Conservation (phyloP, 2,113 vertebrate genomes). For the Tragelaphus imberbis region DNA sequence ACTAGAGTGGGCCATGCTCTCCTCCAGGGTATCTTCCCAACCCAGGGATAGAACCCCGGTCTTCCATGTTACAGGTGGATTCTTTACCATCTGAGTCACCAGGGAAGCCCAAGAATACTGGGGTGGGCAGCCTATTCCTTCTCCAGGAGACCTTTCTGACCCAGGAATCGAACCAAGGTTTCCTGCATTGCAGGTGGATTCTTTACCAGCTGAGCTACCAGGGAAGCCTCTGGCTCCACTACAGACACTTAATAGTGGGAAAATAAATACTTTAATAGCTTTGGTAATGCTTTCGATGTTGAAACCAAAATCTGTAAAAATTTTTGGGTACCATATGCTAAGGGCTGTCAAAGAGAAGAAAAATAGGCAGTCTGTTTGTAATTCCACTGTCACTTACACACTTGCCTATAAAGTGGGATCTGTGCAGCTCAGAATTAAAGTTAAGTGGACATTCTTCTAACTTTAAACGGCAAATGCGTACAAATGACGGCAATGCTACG, state of each 20-base stretch:
- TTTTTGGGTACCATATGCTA: background rate
- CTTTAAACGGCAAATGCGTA: conserved; percentile 45
- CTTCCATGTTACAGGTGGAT: background rate
- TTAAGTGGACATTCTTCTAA: conserved; percentile 34
- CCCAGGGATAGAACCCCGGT: background rate
- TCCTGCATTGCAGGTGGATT: background rate
- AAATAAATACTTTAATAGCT: conserved; percentile 32
- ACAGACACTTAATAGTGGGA: background rate
- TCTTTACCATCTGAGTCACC: background rate
- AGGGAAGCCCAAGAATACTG: background rate
- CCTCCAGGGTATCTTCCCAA: background rate
- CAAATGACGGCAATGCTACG: background rate
- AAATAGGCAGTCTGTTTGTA: background rate
- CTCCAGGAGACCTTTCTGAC: background rate
- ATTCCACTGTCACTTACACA: background rate
- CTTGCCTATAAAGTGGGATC: background rate
- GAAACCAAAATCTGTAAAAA: background rate
- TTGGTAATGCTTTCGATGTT: conserved; percentile 20
- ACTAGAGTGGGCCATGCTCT: background rate
- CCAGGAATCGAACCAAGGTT: fast-evolving
- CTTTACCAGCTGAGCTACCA: background rate
- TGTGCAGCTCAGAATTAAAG: background rate
- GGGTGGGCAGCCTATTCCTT: background rate
- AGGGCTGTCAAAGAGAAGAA: background rate
- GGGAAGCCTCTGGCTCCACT: background rate